phyloP scores from a whole-genome alignment of 1,140 invertebrate species.

The Colletes gigas region DNA sequence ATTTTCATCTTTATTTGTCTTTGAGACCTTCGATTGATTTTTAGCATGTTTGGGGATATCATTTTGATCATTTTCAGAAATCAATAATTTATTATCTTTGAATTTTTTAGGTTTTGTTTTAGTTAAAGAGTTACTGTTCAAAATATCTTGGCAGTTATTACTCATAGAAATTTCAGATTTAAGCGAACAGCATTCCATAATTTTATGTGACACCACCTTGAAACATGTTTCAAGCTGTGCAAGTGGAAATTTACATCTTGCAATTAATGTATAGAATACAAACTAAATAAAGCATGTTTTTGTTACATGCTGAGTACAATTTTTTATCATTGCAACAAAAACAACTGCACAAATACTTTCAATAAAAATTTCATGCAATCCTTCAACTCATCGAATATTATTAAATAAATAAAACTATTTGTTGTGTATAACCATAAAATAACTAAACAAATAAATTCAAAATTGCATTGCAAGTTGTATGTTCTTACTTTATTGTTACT shows the following conservation, averaged over 20 bases:
- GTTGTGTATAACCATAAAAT: background rate
- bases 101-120: slow-evolving; percentile 68
- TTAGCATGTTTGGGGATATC: slow-evolving; percentile 47
- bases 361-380: slow-evolving; percentile 37
- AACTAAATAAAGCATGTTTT: slow-evolving; percentile 28
- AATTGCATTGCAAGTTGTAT: slow-evolving; percentile 2
- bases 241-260: slow-evolving; percentile 46
- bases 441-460: background rate
- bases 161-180: slow-evolving; percentile 59
- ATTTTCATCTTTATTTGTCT: slow-evolving; percentile 42
- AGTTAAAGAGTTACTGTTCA: slow-evolving; percentile 55
- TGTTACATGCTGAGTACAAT: slow-evolving; percentile 33
- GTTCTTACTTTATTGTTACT: slow-evolving; percentile 1
- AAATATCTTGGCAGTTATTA: slow-evolving; percentile 53
- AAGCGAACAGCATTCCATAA: slow-evolving; percentile 52
- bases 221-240: slow-evolving; percentile 67
- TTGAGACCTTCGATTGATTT: slow-evolving; percentile 45
- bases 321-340: slow-evolving; percentile 12
- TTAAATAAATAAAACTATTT: slow-evolving; percentile 23
- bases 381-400: slow-evolving; percentile 1
- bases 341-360: slow-evolving; percentile 32
- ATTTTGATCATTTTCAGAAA: slow-evolving; percentile 48
- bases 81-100: slow-evolving; percentile 62
- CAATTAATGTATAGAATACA: slow-evolving; percentile 34
- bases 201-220: slow-evolving; percentile 68